Conservation (phyloP, 2,113 vertebrate genomes). For the Muntiacus reevesi region DNA sequence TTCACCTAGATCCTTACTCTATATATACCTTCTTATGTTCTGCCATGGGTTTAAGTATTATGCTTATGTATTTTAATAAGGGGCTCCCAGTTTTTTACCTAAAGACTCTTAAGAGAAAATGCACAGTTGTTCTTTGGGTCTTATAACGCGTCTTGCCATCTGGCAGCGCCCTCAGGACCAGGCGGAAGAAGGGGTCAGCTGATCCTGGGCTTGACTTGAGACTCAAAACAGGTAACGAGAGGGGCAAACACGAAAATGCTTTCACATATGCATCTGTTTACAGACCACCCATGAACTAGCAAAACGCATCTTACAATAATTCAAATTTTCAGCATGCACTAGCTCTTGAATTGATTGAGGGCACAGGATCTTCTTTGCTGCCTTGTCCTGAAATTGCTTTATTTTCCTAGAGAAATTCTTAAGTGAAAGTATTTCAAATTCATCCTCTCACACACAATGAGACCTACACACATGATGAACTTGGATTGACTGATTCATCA, state of each 20-base stretch:
- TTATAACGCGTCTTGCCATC: background rate
- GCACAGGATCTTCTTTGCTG: background rate
- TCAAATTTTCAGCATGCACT: background rate
- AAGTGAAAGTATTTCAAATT: background rate
- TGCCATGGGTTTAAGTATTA: background rate
- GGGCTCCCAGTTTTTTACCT: background rate
- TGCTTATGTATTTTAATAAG: background rate
- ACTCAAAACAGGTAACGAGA: background rate
- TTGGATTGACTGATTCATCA: background rate
- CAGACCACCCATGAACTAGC: background rate
- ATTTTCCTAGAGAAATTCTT: background rate
- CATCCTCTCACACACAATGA: background rate
- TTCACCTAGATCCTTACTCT: background rate
- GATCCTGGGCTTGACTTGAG: background rate
- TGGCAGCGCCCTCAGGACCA: background rate
- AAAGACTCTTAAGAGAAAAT: background rate
- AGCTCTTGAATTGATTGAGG: background rate
- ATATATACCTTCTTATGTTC: background rate
- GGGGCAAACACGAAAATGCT: background rate
- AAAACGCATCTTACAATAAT: background rate
- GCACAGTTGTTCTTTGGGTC: slow-evolving; percentile 14
- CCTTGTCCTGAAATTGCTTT: background rate
- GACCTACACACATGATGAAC: background rate
- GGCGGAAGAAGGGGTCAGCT: background rate
- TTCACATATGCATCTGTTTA: background rate